Evolutionary conservation across 2,797 vertebrate species (phyloP), one percentile per base, ranked within the genome.

Genomic region (Amniataba percoides): DNA sequence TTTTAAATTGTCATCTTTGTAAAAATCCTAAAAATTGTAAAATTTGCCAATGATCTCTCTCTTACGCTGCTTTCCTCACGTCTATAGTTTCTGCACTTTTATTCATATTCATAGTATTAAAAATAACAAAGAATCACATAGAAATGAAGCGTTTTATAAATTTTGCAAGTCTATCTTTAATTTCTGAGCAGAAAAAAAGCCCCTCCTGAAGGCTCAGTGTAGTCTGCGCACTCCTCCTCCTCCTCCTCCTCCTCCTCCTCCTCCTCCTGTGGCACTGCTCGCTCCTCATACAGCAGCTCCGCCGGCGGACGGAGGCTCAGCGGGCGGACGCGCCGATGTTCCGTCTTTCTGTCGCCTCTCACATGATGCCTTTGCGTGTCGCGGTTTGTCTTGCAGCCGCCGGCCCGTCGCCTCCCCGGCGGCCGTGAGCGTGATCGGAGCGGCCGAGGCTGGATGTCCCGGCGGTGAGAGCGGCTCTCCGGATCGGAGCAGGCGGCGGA

Each of bases 281-380:
- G 11, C 73, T 52, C 84, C 55, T 82, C 86, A 88, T 86, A 81
- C 56, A 80, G 56, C 83, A 74, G 70, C 77, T 74, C 48, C 71
- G 52, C 64, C 39, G 57, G 11, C 19, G 70, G 60, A 60, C 52
- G 46, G 48, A 49, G 40, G 27, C 27, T 27, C 27, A 49, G 34
- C 83, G 25, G 75, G 75, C 80, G 82, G 85, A 85, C 61, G 78
- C 58, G 19, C 85, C 7, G 86, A 87, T 89, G 84, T 71, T 76
- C 89, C 76, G 53, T 70, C 27, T 87, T 80, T 75, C 85, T 80
- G 23, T 39, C 58, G 84, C 80, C 86, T 88, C 77, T 74, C 77
- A 70, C 71, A 57, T 84, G 16, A 88, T 86, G 89, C 62, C 43
- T 75, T 57, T 42, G 78, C 6, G 77, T 72, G 79, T 62, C 69